Evolutionary conservation across 2,113 vertebrate genomes (phyloP).

Genomic region (Dipodomys merriami): DNA sequence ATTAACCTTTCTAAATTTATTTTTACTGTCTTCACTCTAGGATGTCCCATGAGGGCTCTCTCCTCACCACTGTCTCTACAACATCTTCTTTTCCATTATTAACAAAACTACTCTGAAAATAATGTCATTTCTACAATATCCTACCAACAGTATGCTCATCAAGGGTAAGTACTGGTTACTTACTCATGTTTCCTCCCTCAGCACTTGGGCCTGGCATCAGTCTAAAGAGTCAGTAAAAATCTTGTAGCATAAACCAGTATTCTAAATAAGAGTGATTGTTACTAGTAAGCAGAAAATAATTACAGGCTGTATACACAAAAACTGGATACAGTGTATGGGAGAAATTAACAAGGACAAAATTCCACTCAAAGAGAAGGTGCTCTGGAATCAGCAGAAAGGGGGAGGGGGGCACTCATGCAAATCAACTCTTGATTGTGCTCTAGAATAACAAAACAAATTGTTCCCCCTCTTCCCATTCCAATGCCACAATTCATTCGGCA

Average conservation of each 20-base stretch:
- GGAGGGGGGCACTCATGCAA: background rate
- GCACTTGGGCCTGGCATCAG: conserved; percentile 11
- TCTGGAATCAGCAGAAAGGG: conserved; percentile 4
- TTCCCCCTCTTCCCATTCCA: background rate
- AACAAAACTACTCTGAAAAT: conserved; percentile 50
- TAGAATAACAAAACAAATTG: conserved; percentile 4
- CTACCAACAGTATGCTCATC: conserved; percentile 8
- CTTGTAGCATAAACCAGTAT: background rate
- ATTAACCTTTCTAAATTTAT: conserved; percentile 13
- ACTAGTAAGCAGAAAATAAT: conserved; percentile 37
- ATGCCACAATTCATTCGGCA: conserved; percentile 36
- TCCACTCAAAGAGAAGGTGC: background rate
- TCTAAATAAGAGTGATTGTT: background rate
- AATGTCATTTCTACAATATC: background rate
- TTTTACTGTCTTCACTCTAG: conserved; percentile 36
- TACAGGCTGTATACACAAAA: conserved; percentile 36
- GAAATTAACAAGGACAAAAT: conserved; percentile 51
- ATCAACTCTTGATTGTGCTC: conserved; percentile 38
- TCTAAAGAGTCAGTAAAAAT: conserved; percentile 16
- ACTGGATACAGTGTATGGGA: conserved; percentile 17
- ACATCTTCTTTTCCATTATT: conserved; percentile 23
- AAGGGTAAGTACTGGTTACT: background rate
- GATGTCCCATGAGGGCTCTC: background rate
- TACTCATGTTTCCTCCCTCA: background rate
- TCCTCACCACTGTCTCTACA: conserved; percentile 6